Evolutionary conservation across 2,888 invertebrate genomes (phyloP), one percentile per base, ranked within the genome.

Genomic region (Gordius sp.): DNA sequence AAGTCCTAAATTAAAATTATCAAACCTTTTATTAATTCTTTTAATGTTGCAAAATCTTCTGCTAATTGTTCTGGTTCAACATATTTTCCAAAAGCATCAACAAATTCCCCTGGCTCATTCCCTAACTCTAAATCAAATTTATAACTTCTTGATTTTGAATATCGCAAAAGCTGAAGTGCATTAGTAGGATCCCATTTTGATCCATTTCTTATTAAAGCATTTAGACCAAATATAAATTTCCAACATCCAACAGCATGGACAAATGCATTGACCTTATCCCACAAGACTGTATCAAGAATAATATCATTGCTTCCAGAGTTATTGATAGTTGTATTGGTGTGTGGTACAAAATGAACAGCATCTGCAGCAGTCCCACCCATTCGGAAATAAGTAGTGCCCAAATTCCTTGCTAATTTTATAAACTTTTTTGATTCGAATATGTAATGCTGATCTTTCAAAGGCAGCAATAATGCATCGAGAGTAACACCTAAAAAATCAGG

Each of bases 281-380:
- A 47, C 4, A 47, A 23, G 8, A 33, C n/a, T 33, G 39, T 13
- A 33, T 33, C n/a, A 33, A 8, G n/a, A 33, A n/a, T 33, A 13
- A 33, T 33, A 33, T 33, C 39, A 33, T 33, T 33, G n/a, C n/a
- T 33, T 33, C n/a, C n/a, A 33, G n/a, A 13, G 39, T 33, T n/a
- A 47, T n/a, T 18, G 8, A n/a, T 47, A 47, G 8, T 23, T 33
- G 39, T 13, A 13, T 33, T 33, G n/a, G 8, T n/a, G n/a, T 33
- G 39, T 20, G 4, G 4, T 18, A 47, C 20, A 47, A n/a, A 47
- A n/a, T 47, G 4, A n/a, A 47, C 20, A 13, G 20, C 20, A 47
- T 47, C 47, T 8, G 47, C 47, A 47, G 47, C 47, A n/a, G 47
- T 47, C 8, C 47, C 47, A 20, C 47, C 47, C 47, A 47, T 47